Base-by-base conservation (phyloP, 2,888 invertebrate genomes). In the Myopa testacea region DNA sequence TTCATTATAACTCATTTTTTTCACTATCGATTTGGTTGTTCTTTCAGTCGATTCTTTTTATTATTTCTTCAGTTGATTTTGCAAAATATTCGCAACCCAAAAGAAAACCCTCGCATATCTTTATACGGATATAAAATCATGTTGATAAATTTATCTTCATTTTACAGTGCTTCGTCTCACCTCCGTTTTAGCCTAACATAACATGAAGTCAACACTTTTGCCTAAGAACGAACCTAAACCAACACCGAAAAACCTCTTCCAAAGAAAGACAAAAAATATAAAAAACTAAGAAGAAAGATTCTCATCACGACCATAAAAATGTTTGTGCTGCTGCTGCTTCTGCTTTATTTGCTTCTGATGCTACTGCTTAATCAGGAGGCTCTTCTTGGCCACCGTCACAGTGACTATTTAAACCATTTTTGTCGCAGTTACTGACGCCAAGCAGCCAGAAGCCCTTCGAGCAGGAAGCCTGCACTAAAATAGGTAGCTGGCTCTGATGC, bases 321-420 rank as follows among this genome's bases (percentile, higher is more conserved):
- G 67, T 26, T 50, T 19, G 40, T 75, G 60, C 69, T 69, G 45
- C 45, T 75, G 60, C 69, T 69, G 45, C 45, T 45, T 45, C 3
- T 45, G 10, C 45, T 45, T 45, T 45, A 6, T n/a, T 26, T 26
- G 26, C 26, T 26, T 26, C 26, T 26, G 26, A 26, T 26, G 70
- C 74, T 75, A 45, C 45, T 45, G 45, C 75, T 69, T 75, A 75
- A 75, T 75, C 75, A 68, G 60, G 19, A 68, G 60, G 19, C 65
- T 6, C 45, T 45, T 45, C 74, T 52, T 60, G 45, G 74, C 16
- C 58, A 69, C 60, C 68, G 60, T 62, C 60, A 12, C 67, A 63
- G 63, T 45, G 38, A 34, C 45, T 69, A 75, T 69, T 75, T 75
- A 75, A 75, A 75, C 75, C 75, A 75, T 75, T 75, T 60, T 75